Conservation (phyloP, 2,888 invertebrate species). For the Amiota minor region DNA sequence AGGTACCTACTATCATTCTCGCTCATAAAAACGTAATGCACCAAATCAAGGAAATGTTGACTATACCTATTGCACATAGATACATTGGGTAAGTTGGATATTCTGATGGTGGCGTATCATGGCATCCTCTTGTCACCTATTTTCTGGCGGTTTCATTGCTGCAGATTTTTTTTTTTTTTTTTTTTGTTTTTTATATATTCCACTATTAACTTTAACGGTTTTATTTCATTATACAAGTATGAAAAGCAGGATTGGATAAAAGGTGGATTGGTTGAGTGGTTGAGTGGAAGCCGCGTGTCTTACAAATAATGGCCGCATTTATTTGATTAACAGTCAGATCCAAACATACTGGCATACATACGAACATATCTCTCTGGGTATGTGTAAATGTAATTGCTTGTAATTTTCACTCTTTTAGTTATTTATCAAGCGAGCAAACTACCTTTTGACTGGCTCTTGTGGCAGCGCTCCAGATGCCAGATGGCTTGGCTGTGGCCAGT, state of each 20-base stretch:
- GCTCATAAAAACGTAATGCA: slow-evolving; percentile 11
- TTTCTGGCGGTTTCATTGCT: slow-evolving; percentile 40
- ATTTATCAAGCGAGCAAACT: slow-evolving; percentile 36
- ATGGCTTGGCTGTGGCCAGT: slow-evolving; percentile 46
- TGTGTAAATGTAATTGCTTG: slow-evolving; percentile 57
- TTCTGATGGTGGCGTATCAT: too few species aligned
- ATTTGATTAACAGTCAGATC: background rate
- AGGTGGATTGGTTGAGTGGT: slow-evolving; percentile 44
- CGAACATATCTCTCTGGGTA: slow-evolving; percentile 38
- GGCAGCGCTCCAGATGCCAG: slow-evolving; percentile 5
- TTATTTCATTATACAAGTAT: background rate
- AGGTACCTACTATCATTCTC: too few species aligned
- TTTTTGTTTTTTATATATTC: slow-evolving; percentile 2
- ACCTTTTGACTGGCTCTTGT: slow-evolving; percentile 50
- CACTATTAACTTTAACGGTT: slow-evolving; percentile 20
- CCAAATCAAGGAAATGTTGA: slow-evolving; percentile 41
- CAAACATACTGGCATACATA: slow-evolving; percentile 32
- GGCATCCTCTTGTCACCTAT: too few species aligned
- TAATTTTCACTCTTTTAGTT: slow-evolving; percentile 63
- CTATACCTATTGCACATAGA: slow-evolving; percentile 21
- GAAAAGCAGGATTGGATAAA: slow-evolving; percentile 23
- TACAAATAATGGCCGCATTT: slow-evolving; percentile 55
- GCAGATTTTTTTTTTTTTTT: too few species aligned
- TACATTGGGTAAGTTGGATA: background rate
- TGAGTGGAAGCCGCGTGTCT: slow-evolving; percentile 47